Percentiles rank a stretch among this genome's conserved stretches.
Evolutionary conservation across 2,797 vertebrate species (phyloP).

Genomic region (Masticophis lateralis): DNA sequence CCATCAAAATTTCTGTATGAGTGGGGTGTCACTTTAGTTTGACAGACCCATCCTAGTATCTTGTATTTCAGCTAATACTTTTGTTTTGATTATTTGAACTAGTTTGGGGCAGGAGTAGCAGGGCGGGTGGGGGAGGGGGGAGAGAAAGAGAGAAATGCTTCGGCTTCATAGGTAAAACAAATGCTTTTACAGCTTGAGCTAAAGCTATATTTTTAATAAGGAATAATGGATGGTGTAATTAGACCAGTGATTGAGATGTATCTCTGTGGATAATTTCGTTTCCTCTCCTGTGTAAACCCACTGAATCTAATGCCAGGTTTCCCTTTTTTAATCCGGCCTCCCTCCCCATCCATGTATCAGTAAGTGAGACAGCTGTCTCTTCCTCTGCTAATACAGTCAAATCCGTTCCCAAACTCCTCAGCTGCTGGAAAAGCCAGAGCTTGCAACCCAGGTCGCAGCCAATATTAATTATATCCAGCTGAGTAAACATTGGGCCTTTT

Average conservation of each 20-base stretch:
- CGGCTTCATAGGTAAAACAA: background rate
- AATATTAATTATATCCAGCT: constrained; percentile 26
- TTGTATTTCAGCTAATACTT: background rate
- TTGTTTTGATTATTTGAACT: background rate
- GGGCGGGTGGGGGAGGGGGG: no score
- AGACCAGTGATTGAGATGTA: background rate
- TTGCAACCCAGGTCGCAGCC: constrained; percentile 1
- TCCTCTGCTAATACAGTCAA: constrained; percentile 37
- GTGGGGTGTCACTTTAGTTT: background rate
- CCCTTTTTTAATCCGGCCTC: background rate
- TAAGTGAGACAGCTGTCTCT: constrained; percentile 34
- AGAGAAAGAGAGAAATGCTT: background rate
- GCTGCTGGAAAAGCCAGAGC: background rate
- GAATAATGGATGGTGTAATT: constrained; percentile 2
- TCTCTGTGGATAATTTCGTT: constrained; percentile 15
- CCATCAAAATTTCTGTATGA: background rate
- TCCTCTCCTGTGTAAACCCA: background rate
- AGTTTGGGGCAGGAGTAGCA: background rate
- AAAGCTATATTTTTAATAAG: background rate
- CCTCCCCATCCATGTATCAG: constrained; percentile 6
- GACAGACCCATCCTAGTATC: background rate
- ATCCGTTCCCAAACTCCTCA: constrained; percentile 21
- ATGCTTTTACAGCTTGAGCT: background rate
- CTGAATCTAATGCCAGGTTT: constrained; percentile 18
- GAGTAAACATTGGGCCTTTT: constrained; percentile 21